Conservation (phyloP, 2,797 vertebrate genomes). For the Lemur catta region DNA sequence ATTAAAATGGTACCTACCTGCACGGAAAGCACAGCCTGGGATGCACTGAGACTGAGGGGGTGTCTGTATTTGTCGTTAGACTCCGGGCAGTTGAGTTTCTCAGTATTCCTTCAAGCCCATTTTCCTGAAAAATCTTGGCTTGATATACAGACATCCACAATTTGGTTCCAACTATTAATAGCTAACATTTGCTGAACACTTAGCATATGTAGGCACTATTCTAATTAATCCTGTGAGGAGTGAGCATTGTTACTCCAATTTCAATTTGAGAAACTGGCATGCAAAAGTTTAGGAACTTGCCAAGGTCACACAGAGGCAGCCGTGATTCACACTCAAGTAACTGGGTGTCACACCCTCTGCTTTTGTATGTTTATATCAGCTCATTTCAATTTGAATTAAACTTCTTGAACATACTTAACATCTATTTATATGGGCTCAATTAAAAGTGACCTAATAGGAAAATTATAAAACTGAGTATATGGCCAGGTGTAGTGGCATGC, state of each 20-base stretch:
- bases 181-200: neutral
- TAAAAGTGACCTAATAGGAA: neutral
- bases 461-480: neutral
- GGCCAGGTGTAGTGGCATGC: neutral
- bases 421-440: neutral
- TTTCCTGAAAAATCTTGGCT: neutral
- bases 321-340: neutral
- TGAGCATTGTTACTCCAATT: neutral
- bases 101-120: slow-evolving; percentile 9
- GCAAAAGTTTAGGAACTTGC: neutral
- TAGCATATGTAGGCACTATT: neutral
- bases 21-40: neutral
- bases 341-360: neutral
- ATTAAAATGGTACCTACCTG: slow-evolving; percentile 2
- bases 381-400: neutral
- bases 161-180: neutral
- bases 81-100: neutral
- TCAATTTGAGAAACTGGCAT: neutral
- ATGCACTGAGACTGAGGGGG: neutral
- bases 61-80: neutral
- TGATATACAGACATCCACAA: neutral
- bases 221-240: neutral
- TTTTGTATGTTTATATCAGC: neutral
- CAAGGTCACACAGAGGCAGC: neutral
- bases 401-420: neutral